Base-by-base conservation (phyloP, 2,888 invertebrate species). In the Zele albiditarsus region DNA sequence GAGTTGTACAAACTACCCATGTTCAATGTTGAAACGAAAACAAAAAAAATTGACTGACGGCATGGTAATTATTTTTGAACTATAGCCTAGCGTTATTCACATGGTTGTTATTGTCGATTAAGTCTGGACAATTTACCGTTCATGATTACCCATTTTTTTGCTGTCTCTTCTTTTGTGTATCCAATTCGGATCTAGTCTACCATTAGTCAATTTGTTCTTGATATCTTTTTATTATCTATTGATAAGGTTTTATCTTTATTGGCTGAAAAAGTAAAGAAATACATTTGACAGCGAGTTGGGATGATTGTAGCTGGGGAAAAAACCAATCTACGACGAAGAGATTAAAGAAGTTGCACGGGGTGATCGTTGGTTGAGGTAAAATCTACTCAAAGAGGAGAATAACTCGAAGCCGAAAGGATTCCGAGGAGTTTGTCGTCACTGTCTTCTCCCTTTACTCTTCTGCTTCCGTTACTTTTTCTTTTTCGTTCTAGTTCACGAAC, bases 1-100 rank as follows among this genome's bases (percentile, higher is more conserved):
- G 23, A 46, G 38, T 46, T 72, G 38, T 68, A 68, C 53, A 71
- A 46, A 62, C 62, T 28, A 42, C 42, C 60, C 2, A 69, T 57
- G 31, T 31, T 67, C 46, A 0, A 27, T 16, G 28, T 28, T 16
- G 49, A n/a, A 46, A 27, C 4, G 2, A 8, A n/a, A n/a, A 23
- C 6, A 25, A 58, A 60, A 60, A 60, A 60, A 60, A 60, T 60
- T 14, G 60, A 60, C 27, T 60, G 16, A 28, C 14, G 14, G 28
- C 3, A 5, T 12, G 28, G n/a, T 60, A 28, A 28, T 60, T 60
- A 60, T 60, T 28, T 60, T 28, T 27, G 28, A 60, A 53, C 6
- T 16, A 60, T 27, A 27, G 25, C 25, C 60, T n/a, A 27, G 25
- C 25, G 14, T 60, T 60, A 60, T 60, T 60, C 8, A 63, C 60